Conservation (phyloP, 2,113 vertebrate genomes). For the Climacteris rufus region DNA sequence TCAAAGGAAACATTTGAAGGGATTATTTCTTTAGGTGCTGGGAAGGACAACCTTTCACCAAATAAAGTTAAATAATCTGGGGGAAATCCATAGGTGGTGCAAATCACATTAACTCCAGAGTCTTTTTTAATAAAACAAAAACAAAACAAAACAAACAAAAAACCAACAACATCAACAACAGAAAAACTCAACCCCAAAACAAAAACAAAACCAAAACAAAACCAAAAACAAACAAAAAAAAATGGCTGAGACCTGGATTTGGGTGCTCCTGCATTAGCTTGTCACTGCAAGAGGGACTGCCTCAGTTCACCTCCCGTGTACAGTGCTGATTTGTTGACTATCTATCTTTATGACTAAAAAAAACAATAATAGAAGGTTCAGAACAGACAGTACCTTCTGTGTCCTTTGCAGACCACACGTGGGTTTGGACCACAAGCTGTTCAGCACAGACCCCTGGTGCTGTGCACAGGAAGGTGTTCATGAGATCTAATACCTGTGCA, state of each 20-base stretch:
- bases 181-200: too few species aligned
- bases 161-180: too few species aligned
- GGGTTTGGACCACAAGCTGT: background rate
- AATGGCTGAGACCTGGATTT: background rate
- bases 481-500: background rate
- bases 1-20: background rate
- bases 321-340: background rate
- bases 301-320: background rate
- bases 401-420: background rate
- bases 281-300: too few species aligned
- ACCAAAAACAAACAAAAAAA: too few species aligned
- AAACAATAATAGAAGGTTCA: background rate
- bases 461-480: too few species aligned
- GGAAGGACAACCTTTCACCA: background rate
- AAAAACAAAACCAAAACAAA: too few species aligned
- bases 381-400: background rate
- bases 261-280: background rate
- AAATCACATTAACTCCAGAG: background rate
- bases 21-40: background rate
- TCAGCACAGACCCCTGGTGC: background rate
- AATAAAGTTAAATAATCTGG: background rate
- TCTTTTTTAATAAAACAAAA: too few species aligned
- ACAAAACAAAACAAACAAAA: too few species aligned
- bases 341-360: background rate
- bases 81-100: background rate